phyloP scores from a whole-genome alignment of 2,797 vertebrate species.

The Clangula hyemalis region DNA sequence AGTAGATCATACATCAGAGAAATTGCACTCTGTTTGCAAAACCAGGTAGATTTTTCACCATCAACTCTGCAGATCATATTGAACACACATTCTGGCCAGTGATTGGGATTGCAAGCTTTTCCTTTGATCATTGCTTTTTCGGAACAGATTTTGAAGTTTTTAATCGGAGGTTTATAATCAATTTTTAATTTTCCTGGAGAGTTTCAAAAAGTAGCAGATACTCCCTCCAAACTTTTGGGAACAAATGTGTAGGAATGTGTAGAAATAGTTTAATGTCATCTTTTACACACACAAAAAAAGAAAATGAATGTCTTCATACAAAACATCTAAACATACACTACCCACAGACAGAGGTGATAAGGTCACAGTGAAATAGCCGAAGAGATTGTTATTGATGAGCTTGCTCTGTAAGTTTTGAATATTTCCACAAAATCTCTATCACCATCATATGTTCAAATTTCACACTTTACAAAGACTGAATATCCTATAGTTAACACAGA shows the following conservation, averaged over 20 bases:
- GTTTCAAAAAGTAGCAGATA: not conserved
- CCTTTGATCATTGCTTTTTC: accelerated
- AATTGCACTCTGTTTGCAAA: not conserved
- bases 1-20: not conserved
- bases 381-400: accelerated
- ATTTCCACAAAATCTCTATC: not conserved
- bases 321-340: not conserved
- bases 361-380: not conserved
- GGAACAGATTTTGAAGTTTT: not conserved
- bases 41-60: not conserved
- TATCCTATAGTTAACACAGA: not conserved
- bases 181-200: not conserved
- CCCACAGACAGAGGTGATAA: not conserved
- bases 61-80: not conserved
- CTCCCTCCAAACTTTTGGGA: not conserved
- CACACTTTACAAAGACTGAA: not conserved
- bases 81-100: not conserved
- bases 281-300: not conserved
- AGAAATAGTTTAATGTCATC: not conserved
- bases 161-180: not conserved
- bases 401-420: not conserved
- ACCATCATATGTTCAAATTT: not conserved
- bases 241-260: not conserved
- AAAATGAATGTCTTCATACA: not conserved
- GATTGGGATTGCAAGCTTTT: not conserved